Evolutionary conservation across 2,797 vertebrate species (phyloP).

Genomic region (Hephaestus fuliginosus): DNA sequence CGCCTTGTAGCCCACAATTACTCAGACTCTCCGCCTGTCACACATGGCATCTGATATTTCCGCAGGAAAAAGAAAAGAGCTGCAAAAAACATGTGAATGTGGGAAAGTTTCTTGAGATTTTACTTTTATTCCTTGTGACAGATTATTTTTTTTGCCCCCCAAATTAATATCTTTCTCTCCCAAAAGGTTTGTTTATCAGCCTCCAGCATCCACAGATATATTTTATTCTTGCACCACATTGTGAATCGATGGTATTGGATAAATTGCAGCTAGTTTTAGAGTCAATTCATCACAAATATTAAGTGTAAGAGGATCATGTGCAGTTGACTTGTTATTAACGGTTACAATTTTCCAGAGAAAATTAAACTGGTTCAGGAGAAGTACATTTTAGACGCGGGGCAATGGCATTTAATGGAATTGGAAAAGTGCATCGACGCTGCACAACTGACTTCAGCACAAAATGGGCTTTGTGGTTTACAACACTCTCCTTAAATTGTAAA

Average conservation of each 20-base stretch:
- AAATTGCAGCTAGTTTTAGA: slow-evolving; percentile 13
- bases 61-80: slow-evolving; percentile 27
- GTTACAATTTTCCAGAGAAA: slow-evolving; percentile 31
- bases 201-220: background rate
- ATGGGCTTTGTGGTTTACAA: slow-evolving; percentile 20
- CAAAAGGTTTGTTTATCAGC: background rate
- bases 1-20: slow-evolving; percentile 51
- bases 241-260: background rate
- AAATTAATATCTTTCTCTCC: slow-evolving; percentile 10
- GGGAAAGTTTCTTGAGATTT: background rate
- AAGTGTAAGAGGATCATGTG: slow-evolving; percentile 22
- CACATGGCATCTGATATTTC: slow-evolving; percentile 62
- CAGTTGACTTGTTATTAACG: slow-evolving; percentile 21
- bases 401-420: slow-evolving; percentile 42
- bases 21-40: slow-evolving; percentile 46
- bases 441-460: slow-evolving; percentile 14
- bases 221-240: background rate
- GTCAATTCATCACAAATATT: background rate
- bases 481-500: slow-evolving; percentile 42
- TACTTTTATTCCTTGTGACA: slow-evolving; percentile 3
- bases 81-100: slow-evolving; percentile 8
- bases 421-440: slow-evolving; percentile 9
- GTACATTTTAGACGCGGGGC: slow-evolving; percentile 10
- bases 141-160: background rate
- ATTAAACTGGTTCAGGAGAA: slow-evolving; percentile 33